phyloP scores from a whole-genome alignment of 2,113 vertebrate species.

The Pachyramphus minor region DNA sequence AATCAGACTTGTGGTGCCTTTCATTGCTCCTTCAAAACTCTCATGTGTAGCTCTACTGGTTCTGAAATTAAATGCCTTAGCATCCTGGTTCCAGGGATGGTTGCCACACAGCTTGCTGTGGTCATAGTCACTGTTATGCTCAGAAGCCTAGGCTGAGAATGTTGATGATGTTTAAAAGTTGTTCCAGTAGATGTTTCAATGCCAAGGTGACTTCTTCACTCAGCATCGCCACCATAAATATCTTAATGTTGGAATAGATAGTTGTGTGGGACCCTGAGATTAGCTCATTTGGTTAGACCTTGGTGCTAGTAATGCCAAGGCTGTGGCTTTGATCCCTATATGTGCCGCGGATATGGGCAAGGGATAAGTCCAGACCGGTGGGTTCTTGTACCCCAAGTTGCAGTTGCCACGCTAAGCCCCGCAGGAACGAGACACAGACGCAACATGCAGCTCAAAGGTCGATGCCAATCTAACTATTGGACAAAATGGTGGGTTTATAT shows the following conservation, averaged over 20 bases:
- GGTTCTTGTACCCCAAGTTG: no score
- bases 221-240: accelerated
- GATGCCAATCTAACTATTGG: no score
- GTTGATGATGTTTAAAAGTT: not conserved
- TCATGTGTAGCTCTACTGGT: not conserved
- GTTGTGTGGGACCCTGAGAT: not conserved
- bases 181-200: not conserved
- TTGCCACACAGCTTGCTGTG: not conserved
- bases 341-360: no score
- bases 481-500: no score
- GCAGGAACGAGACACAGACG: no score
- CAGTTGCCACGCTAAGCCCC: no score
- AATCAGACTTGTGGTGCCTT: constrained; percentile 2
- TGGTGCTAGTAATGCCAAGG: not conserved
- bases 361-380: no score
- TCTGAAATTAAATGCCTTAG: not conserved
- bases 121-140: not conserved
- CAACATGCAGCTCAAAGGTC: no score
- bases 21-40: constrained; percentile 25
- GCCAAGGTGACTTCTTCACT: not conserved
- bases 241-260: not conserved
- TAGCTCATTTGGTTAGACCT: not conserved
- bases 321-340: not conserved
- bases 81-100: not conserved
- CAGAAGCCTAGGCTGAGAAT: not conserved